Conservation (phyloP, 2,113 vertebrate genomes). For the Neolamprologus kungweensis region DNA sequence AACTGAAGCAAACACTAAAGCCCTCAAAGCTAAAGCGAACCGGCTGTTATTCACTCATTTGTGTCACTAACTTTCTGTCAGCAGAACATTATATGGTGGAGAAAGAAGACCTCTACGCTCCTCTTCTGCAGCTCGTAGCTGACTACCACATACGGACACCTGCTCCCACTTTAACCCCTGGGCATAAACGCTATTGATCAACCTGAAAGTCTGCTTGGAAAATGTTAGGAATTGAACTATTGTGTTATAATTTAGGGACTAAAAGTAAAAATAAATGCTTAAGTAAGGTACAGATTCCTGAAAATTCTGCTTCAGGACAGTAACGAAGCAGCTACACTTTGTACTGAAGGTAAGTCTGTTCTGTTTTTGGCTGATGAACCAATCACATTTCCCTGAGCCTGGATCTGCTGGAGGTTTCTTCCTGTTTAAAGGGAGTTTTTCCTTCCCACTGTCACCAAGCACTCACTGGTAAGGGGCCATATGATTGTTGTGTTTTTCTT, state of each 20-base stretch:
- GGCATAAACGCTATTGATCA: neutral
- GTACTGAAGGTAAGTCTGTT: neutral
- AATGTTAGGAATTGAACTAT: neutral
- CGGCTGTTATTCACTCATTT: neutral
- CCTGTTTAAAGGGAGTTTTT: neutral
- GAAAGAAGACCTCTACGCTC: neutral
- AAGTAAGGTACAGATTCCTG: neutral
- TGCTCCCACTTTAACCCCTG: neutral
- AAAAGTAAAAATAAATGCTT: neutral
- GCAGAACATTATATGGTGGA: neutral
- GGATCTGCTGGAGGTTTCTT: neutral
- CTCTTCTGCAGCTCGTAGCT: neutral
- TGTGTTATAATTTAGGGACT: neutral
- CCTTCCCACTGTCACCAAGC: neutral
- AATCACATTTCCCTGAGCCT: neutral
- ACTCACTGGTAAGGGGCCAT: neutral
- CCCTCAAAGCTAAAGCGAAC: neutral
- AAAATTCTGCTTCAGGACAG: neutral
- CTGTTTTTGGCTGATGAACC: neutral
- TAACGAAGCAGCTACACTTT: neutral
- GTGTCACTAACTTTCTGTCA: neutral
- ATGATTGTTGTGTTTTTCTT: neutral
- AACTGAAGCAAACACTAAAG: neutral
- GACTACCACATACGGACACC: neutral
- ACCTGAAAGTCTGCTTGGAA: neutral